Percentiles rank a stretch among this genome's conserved stretches.
phyloP scores from a whole-genome alignment of 1,140 invertebrate genomes.

The Globodera rostochiensis region DNA sequence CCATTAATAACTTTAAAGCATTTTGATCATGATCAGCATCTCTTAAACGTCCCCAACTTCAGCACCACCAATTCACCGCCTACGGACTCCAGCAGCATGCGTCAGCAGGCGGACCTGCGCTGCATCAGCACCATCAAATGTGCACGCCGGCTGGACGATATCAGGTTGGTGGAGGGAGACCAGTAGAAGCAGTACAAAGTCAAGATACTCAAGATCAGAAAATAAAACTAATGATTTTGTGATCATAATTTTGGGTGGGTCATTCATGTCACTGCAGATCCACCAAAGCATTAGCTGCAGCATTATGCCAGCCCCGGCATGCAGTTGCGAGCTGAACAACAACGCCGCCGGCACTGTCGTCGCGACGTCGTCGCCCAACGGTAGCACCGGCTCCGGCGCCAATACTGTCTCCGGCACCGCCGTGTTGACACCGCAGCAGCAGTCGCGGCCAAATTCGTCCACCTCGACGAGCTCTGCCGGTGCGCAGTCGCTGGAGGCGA shows the following conservation, averaged over 20 bases:
- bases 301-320: constrained; percentile 42
- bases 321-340: constrained; percentile 8
- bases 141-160: constrained; percentile 40
- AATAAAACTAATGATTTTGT: background rate
- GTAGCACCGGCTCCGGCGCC: background rate
- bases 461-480: constrained; percentile 27
- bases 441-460: constrained; percentile 25
- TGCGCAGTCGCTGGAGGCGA: background rate
- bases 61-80: constrained; percentile 14
- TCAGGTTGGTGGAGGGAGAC: constrained; percentile 28
- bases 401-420: background rate
- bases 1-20: too few relatives aligned
- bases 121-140: constrained; percentile 25
- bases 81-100: constrained; percentile 2
- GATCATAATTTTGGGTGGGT: background rate
- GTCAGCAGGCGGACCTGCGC: background rate
- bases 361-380: background rate
- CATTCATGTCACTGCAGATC: constrained; percentile 36
- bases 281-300: constrained; percentile 56
- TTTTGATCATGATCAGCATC: too few relatives aligned
- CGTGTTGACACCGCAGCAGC: constrained; percentile 41
- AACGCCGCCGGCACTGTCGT: background rate
- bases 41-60: background rate
- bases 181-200: background rate
- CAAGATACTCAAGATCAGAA: background rate